A percentile compares a stretch with the other conserved stretches of the same genome.
phyloP scores from a whole-genome alignment of 2,888 invertebrate species.

The Frankliniella fusca region DNA sequence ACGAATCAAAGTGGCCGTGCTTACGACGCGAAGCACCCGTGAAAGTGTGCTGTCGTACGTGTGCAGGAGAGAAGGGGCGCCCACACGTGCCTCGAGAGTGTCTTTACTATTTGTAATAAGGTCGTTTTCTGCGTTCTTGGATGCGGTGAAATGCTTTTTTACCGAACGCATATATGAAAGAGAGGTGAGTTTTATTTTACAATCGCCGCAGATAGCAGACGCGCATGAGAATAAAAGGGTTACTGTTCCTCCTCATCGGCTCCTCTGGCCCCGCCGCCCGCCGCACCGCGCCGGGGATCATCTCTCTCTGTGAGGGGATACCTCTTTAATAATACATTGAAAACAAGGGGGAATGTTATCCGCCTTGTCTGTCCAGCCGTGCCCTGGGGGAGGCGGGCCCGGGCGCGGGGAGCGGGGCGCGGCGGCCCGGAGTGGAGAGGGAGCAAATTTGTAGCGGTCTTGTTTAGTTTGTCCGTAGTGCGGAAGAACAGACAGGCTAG shows the following conservation, averaged over 20 bases:
- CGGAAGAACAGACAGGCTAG: not conserved
- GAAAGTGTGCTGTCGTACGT: no score
- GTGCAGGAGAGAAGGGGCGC: not conserved
- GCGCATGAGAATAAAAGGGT: no score
- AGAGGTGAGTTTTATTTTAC: not conserved
- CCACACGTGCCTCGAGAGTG: not conserved
- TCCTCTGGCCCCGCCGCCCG: no score
- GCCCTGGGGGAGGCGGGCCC: not conserved
- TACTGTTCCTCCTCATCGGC: no score
- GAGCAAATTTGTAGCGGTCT: no score
- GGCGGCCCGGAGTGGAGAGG: not conserved
- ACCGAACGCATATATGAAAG: not conserved
- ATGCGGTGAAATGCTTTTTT: not conserved
- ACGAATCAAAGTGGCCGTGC: no score
- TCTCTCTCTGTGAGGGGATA: not conserved
- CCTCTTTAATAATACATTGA: conserved; percentile 16
- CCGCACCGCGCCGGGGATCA: no score
- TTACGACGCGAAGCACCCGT: no score
- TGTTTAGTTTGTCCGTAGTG: not conserved
- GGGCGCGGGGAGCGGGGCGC: not conserved
- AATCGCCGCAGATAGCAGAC: no score
- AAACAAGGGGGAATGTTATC: conserved; percentile 20
- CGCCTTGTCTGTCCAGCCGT: not conserved
- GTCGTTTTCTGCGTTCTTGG: no score
- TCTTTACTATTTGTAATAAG: no score